These are phyloP conservation scores for Corvus hawaiiensis DNA, from an alignment of 2,113 vertebrate species.

Conservation along the genomic window DNA sequence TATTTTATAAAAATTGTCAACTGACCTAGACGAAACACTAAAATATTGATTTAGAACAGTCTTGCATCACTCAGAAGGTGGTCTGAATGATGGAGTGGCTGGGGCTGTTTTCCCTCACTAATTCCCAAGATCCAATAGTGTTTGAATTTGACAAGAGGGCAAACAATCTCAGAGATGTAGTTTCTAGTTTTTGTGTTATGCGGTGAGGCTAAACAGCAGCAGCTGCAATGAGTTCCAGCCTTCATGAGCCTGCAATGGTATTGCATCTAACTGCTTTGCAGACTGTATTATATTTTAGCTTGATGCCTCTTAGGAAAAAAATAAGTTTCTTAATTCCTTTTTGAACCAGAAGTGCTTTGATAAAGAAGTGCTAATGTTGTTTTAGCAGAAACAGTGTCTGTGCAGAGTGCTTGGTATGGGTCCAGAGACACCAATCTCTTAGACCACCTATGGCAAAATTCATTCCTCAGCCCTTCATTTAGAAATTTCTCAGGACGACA, in stretches of 20 bases:
- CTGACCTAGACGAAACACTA: conserved; percentile 3
- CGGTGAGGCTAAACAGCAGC: not conserved
- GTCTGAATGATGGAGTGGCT: not conserved
- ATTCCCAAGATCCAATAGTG: not conserved
- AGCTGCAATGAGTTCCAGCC: not conserved
- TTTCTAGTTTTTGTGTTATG: not conserved
- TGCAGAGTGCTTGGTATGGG: not conserved
- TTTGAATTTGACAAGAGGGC: not conserved
- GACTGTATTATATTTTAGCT: not conserved
- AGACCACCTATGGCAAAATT: not conserved
- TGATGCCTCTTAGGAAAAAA: not conserved
- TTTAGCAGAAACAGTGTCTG: not conserved
- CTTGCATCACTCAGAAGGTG: not conserved
- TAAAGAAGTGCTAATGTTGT: not conserved
- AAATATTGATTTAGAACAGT: conserved; percentile 13
- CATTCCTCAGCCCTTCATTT: not conserved
- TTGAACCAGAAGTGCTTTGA: not conserved
- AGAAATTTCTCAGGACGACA: not conserved
- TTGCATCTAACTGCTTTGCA: not conserved
- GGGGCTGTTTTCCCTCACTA: not conserved
- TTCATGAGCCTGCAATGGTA: not conserved
- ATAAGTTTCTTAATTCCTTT: not conserved
- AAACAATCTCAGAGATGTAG: not conserved
- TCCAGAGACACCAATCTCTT: not conserved
- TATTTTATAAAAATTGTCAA: not conserved